Percentiles rank a stretch among this genome's conserved stretches.
phyloP scores from a whole-genome alignment of 2,888 invertebrate genomes.

The Beris chalybata region DNA sequence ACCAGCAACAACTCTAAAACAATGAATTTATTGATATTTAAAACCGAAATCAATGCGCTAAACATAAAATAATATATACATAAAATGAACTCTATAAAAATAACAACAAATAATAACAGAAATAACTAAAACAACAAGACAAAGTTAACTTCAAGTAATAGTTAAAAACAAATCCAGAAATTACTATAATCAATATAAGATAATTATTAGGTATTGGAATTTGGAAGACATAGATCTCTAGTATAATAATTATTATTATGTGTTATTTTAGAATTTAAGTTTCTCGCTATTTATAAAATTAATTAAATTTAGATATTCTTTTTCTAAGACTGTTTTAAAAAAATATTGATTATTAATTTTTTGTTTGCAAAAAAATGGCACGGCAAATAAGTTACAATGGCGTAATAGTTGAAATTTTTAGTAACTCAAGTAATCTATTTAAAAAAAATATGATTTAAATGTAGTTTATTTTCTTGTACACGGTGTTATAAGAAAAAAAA shows the following conservation, averaged over 20 bases:
- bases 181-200: background rate
- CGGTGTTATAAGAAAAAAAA: too few relatives aligned
- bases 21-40: conserved; percentile 29
- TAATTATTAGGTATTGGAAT: background rate
- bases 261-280: background rate
- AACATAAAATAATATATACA: conserved; percentile 16
- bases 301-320: too few relatives aligned
- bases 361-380: too few relatives aligned
- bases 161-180: background rate
- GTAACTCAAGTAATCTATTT: too few relatives aligned
- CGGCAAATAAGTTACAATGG: too few relatives aligned
- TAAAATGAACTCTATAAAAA: background rate
- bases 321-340: too few relatives aligned
- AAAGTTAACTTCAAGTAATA: conserved; percentile 7
- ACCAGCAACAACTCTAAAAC: conserved; percentile 20
- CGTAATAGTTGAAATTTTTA: too few relatives aligned
- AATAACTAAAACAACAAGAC: conserved; percentile 12
- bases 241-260: background rate
- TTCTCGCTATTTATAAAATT: background rate
- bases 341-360: too few relatives aligned
- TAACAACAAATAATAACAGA: conserved; percentile 8
- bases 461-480: too few relatives aligned
- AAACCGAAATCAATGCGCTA: conserved; percentile 26
- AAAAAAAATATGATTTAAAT: too few relatives aligned
- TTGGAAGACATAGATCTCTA: background rate